Conservation (phyloP, 1,140 invertebrate genomes). For the Hyposmocoma kahamanoa region DNA sequence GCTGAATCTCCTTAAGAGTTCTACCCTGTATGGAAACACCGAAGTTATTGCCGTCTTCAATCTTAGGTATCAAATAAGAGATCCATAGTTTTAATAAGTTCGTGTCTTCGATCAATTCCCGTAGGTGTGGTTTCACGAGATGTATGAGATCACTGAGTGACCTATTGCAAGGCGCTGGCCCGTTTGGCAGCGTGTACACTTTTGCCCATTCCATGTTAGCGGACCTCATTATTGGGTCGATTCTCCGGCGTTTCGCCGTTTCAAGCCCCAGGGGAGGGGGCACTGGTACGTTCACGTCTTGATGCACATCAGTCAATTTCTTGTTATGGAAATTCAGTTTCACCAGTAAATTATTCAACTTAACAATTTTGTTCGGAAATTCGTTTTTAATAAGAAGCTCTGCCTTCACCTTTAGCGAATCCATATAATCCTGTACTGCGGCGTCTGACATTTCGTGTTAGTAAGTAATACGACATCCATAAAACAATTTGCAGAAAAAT, state of each 20-base stretch:
- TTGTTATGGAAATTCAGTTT: background rate
- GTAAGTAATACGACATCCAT: too few species aligned
- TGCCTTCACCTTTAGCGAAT: background rate
- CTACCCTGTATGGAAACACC: background rate
- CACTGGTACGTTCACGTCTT: background rate
- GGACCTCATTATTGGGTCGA: background rate
- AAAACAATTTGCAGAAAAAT: too few species aligned
- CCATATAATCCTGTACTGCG: background rate
- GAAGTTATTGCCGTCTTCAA: slow-evolving; percentile 1
- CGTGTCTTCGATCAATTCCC: background rate
- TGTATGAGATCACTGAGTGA: background rate
- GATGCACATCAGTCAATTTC: background rate
- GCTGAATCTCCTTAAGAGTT: background rate
- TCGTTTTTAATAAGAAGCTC: background rate
- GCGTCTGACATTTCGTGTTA: background rate
- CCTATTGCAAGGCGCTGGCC: background rate
- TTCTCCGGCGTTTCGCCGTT: too few species aligned
- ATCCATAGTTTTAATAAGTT: background rate
- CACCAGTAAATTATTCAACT: background rate
- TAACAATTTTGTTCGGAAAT: background rate
- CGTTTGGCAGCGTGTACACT: background rate
- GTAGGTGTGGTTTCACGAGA: background rate
- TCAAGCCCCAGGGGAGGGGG: too few species aligned
- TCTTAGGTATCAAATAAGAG: background rate
- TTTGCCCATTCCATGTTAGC: background rate